Base-by-base conservation (phyloP, 2,113 vertebrate species). In the Perca schrenkii region DNA sequence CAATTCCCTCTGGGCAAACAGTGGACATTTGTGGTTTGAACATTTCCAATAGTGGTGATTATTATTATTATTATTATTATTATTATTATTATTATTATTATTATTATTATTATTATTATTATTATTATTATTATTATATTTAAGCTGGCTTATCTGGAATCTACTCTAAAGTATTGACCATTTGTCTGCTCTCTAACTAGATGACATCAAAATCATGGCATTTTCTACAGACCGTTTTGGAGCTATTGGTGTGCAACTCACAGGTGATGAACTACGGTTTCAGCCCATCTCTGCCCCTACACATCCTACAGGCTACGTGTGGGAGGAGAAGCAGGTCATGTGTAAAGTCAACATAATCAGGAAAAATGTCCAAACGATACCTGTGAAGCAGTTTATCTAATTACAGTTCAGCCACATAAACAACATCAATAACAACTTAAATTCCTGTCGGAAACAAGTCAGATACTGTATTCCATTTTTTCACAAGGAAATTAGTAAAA, bases 251-350 rank as follows among this genome's bases (percentile, higher is more conserved):
- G 94, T 92, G 96, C 92, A 95, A 98, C 97, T 98, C 97, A 97
- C 97, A 97, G 97, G 95, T 96, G 96, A 90, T 95, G 97, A 96
- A 94, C 96, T 97, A 97, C 91, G 96, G 97, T 96, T 97, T 87
- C 96, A 95, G 94, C 96, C 93, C 96, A 94, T 96, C 96, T 97
- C 96, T 96, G 96, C 96, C 96, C 96, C 97, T 96, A 97, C 96
- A 95, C 96, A 96, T 95, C 96, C 96, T 97, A 97, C 84, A 95
- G 96, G 96, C 96, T 97, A 97, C 95, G 94, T 95, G 96, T 97
- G 96, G 96, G 96, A 98, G 97, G 97, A 97, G 97, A 96, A 97
- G 96, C 96, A 98, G 95, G 97, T 98, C 96, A 96, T 96, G 95
- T 96, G 82, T 43, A 68, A 83, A 82, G 58, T 72, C 58, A 80